These are phyloP conservation scores for Protonemura montana DNA, from an alignment of 2,888 invertebrate genomes.

Conservation along the genomic window DNA sequence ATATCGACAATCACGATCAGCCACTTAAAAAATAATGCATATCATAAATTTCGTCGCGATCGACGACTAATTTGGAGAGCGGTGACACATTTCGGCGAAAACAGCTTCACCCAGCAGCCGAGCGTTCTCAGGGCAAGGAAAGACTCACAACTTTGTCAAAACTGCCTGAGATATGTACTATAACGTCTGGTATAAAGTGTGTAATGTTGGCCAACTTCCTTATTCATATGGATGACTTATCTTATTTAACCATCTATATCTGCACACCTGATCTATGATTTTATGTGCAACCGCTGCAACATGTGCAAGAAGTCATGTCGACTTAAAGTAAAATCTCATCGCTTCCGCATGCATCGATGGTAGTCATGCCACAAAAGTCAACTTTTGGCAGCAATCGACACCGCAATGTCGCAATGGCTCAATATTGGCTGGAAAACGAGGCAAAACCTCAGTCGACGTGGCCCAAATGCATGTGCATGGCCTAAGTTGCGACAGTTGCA, in stretches of 20 bases:
- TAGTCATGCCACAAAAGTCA: neutral
- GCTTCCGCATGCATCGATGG: neutral
- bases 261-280: no score
- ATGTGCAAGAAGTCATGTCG: no score
- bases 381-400: neutral
- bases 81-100: no score
- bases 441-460: neutral
- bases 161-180: no score
- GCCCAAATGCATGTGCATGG: neutral
- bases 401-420: neutral
- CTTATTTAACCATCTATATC: no score
- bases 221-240: no score
- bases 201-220: no score
- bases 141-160: no score
- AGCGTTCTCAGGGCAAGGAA: no score
- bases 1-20: neutral
- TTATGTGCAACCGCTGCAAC: no score
- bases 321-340: neutral
- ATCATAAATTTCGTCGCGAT: neutral
- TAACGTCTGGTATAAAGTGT: no score
- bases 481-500: neutral
- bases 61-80: neutral
- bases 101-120: no score
- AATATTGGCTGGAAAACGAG: neutral
- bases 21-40: neutral